Evolutionary conservation across 2,888 invertebrate genomes (phyloP), one percentile per base, ranked within the genome.

Genomic region (Eumerus sabulonum): DNA sequence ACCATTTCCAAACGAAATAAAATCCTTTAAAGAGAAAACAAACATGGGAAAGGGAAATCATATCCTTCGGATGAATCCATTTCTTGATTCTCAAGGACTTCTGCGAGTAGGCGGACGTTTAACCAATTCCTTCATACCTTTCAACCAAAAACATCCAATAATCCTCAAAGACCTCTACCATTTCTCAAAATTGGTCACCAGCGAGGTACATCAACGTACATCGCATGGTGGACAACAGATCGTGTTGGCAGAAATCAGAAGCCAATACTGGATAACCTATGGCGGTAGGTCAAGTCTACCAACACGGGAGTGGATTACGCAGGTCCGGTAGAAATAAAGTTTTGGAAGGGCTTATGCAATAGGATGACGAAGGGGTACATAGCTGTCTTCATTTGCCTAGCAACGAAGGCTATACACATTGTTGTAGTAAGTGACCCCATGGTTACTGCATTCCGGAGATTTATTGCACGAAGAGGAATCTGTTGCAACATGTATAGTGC

Each of bases 231-330:
- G 64, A 19, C 53, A 53, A 17, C 53, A 64, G 45, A 38, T 68
- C 9, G 51, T 68, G 45, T 57, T 59, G 36, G 67, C 59, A 16
- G 50, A 42, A 40, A 67, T 57, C 11, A 27, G 67, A 51, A 44
- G 14, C 45, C 45, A 45, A 16, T 45, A 45, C 16, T 45, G 45
- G 45, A 45, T 45, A 27, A 27, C 27, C 27, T 27, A 27, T 4
- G 27, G 7, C 27, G 27, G 7, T 27, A 4, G 27, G 27, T 27
- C 27, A 27, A 27, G 27, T 27, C 27, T 27, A 27, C 27, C 18
- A 45, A 45, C 17, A 45, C 45, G 45, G 45, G 45, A 11, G 45
- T 45, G 17, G 45, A 45, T 12, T 45, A 45, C 45, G 14, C 45
- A 17, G 12, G 11, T 9, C n/a, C n/a, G n/a, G n/a, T n/a, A n/a